Evolutionary conservation across 2,888 invertebrate genomes (phyloP).

Genomic region (Malthinus flaveolus): DNA sequence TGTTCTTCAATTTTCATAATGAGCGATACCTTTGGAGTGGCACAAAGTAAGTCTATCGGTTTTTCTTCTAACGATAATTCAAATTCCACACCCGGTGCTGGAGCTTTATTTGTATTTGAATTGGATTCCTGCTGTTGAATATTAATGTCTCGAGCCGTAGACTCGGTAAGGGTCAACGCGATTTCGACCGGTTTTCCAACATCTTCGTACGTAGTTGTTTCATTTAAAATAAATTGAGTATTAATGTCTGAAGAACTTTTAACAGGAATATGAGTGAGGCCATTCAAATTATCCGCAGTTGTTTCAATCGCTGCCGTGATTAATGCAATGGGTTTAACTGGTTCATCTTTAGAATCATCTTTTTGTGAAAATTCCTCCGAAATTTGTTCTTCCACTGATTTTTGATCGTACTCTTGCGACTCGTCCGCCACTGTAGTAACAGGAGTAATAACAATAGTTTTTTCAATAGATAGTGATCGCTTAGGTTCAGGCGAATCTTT

Average conservation of each 20-base stretch:
- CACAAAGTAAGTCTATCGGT: slow-evolving; percentile 45
- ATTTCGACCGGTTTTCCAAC: no score
- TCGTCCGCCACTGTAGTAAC: slow-evolving; percentile 12
- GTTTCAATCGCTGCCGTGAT: no score
- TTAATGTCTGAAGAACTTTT: slow-evolving; percentile 6
- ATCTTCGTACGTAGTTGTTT: background rate
- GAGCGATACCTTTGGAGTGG: slow-evolving; percentile 48
- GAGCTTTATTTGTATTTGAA: background rate
- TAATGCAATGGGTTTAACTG: no score
- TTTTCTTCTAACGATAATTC: slow-evolving; percentile 52
- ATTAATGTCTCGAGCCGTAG: no score
- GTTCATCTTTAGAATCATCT: no score
- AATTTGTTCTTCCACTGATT: background rate
- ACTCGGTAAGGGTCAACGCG: no score
- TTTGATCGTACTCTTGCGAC: background rate
- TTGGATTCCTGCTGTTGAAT: no score
- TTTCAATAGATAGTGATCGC: slow-evolving; percentile 20
- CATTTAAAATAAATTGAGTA: slow-evolving; percentile 18
- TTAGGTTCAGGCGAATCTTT: no score
- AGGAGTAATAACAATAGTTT: slow-evolving; percentile 19
- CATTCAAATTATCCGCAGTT: no score
- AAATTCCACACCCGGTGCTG: slow-evolving; percentile 43
- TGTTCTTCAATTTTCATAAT: slow-evolving; percentile 43
- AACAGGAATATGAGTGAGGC: no score
- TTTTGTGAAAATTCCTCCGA: no score